phyloP scores from a whole-genome alignment of 2,888 invertebrate species.

The Noctuana brunneofusca region DNA sequence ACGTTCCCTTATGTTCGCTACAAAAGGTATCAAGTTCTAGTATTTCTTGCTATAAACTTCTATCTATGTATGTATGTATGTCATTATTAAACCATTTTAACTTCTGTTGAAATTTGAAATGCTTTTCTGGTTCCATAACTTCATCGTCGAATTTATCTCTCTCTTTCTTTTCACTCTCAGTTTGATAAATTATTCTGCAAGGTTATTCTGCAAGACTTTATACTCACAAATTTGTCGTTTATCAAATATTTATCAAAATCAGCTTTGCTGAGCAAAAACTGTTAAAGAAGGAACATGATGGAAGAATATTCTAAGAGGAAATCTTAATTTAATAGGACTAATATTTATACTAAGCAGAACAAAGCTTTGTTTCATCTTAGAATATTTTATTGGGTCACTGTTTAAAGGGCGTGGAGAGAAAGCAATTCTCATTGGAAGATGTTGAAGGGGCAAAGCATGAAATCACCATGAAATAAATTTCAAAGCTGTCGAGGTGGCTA shows the following conservation, averaged over 20 bases:
- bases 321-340: slow-evolving; percentile 1
- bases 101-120: not conserved
- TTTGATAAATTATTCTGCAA: too few species aligned
- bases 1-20: slow-evolving; percentile 37
- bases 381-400: slow-evolving; percentile 33
- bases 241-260: too few species aligned
- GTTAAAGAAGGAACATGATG: not conserved
- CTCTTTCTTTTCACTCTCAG: too few species aligned
- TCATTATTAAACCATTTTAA: not conserved
- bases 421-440: slow-evolving; percentile 31
- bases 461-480: slow-evolving; percentile 34
- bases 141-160: too few species aligned
- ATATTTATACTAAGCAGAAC: slow-evolving; percentile 14
- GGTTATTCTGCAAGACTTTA: too few species aligned
- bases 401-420: slow-evolving; percentile 33
- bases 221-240: too few species aligned
- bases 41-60: not conserved
- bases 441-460: slow-evolving; percentile 33
- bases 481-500: slow-evolving; percentile 32
- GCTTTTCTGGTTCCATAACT: not conserved
- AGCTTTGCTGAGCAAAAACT: not conserved
- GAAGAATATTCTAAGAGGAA: not conserved
- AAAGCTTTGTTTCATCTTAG: slow-evolving; percentile 25
- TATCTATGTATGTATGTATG: not conserved
- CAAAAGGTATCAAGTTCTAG: slow-evolving; percentile 24